Evolutionary conservation across 2,888 invertebrate genomes (phyloP).

Genomic region (Meghimatium bilineatum): DNA sequence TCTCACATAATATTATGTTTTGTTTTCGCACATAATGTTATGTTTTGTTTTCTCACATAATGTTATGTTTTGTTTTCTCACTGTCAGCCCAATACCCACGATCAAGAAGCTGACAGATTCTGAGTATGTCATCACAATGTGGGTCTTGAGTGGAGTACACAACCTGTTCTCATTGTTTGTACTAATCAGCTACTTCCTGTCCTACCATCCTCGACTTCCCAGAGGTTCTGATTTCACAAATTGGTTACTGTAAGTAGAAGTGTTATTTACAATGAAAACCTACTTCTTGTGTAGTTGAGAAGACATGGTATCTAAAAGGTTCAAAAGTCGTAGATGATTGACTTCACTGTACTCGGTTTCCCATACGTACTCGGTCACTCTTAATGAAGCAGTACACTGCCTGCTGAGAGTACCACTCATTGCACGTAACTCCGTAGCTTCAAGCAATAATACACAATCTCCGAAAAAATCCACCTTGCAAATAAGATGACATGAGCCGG

Average conservation of each 20-base stretch:
- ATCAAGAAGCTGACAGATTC: slow-evolving; percentile 57
- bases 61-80: background rate
- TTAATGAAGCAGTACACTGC: no score
- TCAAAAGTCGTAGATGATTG: no score
- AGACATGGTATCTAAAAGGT: no score
- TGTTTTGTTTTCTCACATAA: no score
- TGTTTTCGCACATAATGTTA: background rate
- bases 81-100: slow-evolving; percentile 64
- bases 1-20: background rate
- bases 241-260: slow-evolving; percentile 57
- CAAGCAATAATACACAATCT: no score
- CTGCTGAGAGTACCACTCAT: no score
- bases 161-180: slow-evolving; percentile 74
- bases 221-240: slow-evolving; percentile 61
- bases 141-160: slow-evolving; percentile 71
- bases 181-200: slow-evolving; percentile 75
- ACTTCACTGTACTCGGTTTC: no score
- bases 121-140: slow-evolving; percentile 64
- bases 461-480: no score
- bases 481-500: no score
- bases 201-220: slow-evolving; percentile 75
- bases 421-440: no score
- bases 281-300: background rate
- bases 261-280: background rate
- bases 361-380: no score